Base-by-base conservation (phyloP, 1,140 invertebrate species). In the Tetragonula clypearis region DNA sequence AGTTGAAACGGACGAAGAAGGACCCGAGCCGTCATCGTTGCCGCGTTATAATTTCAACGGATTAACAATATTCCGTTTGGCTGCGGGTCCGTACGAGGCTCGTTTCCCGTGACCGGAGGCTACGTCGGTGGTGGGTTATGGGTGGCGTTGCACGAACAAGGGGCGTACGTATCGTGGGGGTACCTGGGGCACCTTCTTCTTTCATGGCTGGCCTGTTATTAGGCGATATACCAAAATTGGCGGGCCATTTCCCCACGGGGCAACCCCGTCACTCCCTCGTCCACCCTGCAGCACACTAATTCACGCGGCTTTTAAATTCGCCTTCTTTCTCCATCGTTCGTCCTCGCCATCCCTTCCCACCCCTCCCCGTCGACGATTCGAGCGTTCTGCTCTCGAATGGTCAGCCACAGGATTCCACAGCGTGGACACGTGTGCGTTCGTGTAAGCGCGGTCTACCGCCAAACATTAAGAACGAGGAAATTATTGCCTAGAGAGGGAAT, bases 201-300 rank as follows among this genome's bases (percentile, higher is more conserved):
- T 75, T 55, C 17, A 23, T 35, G 56, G 74, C 90, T 92, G 86
- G 90, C 91, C 92, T 93, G 92, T 94, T 93, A 94, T 94, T 94
- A 94, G 92, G 89, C 92, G 91, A 94, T 94, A 93, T 91, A 90
- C 90, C 89, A 93, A 94, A 94, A 94, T 94, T 94, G 93, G 90
- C 72, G 91, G 92, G 86, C 91, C 93, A 92, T 91, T 89, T 88
- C 79, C 83, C 91, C 87, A 85, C 83, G 80, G 88, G 87, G 90
- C 87, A 90, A 89, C 87, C 88, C 87, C 76, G 87, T 62, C 82
- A 85, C 82, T 86, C 84, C 85, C 80, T 82, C 89, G 73, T 88
- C 86, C 81, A 77, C 80, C 80, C 84, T 81, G 88, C 83, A 86
- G 88, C 83, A 86, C 85, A 84, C 90, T 92, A 91, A 91, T 92